Percentiles rank a stretch among this genome's conserved stretches.
Evolutionary conservation across 1,140 invertebrate species (phyloP).

Genomic region (Vollenhovia emeryi): DNA sequence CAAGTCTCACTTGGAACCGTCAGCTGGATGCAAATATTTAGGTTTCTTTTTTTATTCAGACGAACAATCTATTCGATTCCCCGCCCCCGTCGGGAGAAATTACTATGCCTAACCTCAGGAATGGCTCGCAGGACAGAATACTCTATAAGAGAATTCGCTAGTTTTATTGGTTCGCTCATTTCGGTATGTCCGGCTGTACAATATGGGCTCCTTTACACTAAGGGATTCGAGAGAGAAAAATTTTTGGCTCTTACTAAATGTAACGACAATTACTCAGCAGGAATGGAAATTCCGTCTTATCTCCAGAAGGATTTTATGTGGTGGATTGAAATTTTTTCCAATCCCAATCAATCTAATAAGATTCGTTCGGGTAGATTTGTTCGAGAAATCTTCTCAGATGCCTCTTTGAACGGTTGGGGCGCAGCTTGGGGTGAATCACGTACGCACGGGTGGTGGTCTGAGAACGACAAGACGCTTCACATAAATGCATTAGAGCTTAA

Average conservation of each 20-base stretch:
- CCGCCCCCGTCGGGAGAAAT: not conserved
- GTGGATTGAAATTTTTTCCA: not conserved
- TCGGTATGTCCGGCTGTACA: not conserved
- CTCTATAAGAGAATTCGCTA: not conserved
- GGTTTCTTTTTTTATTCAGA: not conserved
- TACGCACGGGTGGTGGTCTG: not conserved
- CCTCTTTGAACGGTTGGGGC: not conserved
- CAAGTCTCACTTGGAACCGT: too few relatives aligned
- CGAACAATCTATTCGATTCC: not conserved
- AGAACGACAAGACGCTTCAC: not conserved
- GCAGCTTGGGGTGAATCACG: too few relatives aligned
- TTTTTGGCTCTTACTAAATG: not conserved
- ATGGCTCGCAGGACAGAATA: not conserved
- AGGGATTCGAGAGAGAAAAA: not conserved
- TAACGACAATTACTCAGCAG: not conserved
- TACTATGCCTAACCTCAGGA: not conserved
- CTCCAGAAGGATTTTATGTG: not conserved
- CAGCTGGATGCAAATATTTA: too few relatives aligned
- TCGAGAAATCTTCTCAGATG: slow-evolving; percentile 4
- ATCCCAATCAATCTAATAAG: not conserved
- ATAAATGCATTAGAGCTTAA: slow-evolving; percentile 3
- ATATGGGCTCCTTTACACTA: not conserved
- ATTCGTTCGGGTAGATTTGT: not conserved
- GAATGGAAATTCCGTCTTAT: not conserved
- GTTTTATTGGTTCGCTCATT: not conserved